These are phyloP conservation scores for Narcine bancroftii DNA, from an alignment of 2,113 vertebrate species.

Conservation along the genomic window DNA sequence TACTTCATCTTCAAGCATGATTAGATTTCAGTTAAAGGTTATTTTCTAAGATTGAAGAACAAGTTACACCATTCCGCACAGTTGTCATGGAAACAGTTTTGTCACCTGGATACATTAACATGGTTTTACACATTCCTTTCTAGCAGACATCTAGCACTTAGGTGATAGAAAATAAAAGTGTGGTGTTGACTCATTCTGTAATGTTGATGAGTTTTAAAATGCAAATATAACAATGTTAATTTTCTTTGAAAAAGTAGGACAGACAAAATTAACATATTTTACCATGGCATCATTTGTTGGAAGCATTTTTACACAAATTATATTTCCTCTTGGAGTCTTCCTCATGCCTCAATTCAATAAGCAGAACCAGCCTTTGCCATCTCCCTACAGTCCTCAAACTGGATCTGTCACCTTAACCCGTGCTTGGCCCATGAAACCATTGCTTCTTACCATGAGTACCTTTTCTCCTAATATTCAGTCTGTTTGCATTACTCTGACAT, in stretches of 20 bases:
- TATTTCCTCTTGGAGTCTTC: background rate
- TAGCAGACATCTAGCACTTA: conserved; percentile 43
- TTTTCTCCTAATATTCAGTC: too few species aligned
- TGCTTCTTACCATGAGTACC: too few species aligned
- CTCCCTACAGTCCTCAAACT: too few species aligned
- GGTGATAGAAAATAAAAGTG: conserved; percentile 43
- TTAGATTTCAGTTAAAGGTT: conserved; percentile 43
- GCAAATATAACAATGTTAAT: background rate
- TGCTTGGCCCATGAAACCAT: too few species aligned
- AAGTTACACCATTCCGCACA: conserved; percentile 42
- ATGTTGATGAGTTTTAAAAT: background rate
- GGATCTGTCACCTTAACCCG: too few species aligned
- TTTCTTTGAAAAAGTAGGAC: background rate
- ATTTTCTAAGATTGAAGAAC: conserved; percentile 51
- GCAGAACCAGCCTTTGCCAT: too few species aligned
- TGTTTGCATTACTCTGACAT: too few species aligned
- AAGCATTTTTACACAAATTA: background rate
- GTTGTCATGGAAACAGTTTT: conserved; percentile 49
- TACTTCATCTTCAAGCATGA: background rate
- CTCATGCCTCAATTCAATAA: conserved; percentile 37
- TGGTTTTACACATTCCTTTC: conserved; percentile 45
- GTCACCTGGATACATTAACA: conserved; percentile 48
- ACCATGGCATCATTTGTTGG: background rate
- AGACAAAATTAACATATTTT: background rate
- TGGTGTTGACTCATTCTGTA: conserved; percentile 43